Evolutionary conservation across 2,888 invertebrate species (phyloP).

Genomic region (Sarcophaga rosellei): DNA sequence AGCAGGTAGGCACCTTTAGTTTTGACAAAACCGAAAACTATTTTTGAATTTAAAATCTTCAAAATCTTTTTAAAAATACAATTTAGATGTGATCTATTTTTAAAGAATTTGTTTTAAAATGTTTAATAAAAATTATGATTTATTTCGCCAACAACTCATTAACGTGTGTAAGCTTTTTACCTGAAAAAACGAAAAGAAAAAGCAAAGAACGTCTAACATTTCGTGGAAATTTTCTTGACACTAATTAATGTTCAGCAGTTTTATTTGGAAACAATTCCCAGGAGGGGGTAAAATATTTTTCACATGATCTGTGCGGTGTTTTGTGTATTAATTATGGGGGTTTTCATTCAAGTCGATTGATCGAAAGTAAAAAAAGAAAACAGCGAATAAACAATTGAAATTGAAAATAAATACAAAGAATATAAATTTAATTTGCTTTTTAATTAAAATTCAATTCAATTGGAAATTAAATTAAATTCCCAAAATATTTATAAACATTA

Average conservation of each 20-base stretch:
- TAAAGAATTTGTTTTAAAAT: neutral
- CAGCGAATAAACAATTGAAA: neutral
- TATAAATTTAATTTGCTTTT: neutral
- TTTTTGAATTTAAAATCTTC: too few species aligned
- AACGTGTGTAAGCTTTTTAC: neutral
- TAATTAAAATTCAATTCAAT: neutral
- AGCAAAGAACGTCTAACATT: neutral
- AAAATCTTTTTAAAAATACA: too few species aligned
- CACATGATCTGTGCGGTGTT: neutral
- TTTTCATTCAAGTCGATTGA: too few species aligned
- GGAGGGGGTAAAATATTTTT: neutral
- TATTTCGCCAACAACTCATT: neutral
- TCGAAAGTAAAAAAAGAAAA: too few species aligned
- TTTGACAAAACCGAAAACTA: too few species aligned
- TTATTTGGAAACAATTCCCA: neutral
- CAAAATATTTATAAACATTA: neutral
- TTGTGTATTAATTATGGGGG: too few species aligned
- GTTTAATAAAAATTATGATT: slow-evolving; percentile 12
- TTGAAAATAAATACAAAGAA: neutral
- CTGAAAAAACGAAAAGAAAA: neutral
- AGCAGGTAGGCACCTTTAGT: too few species aligned
- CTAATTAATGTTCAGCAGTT: slow-evolving; percentile 34
- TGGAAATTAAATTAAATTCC: neutral
- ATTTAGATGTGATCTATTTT: too few species aligned
- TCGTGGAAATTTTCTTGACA: slow-evolving; percentile 14